These are phyloP conservation scores for Lithobates pipiens DNA, from an alignment of 2,797 vertebrate genomes.

Conservation along the genomic window DNA sequence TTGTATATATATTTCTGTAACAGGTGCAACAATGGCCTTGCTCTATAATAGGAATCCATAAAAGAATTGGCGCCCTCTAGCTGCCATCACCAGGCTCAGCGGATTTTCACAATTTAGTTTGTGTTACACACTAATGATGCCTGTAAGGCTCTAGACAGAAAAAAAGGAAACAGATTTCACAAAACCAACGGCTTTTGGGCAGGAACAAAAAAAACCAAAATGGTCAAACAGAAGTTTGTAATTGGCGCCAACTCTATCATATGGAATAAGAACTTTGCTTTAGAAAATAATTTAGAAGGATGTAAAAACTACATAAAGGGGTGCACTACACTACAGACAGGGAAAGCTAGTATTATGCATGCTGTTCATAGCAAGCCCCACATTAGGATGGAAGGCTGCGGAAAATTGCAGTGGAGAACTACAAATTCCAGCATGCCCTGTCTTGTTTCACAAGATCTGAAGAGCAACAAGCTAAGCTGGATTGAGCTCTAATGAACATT, in stretches of 20 bases:
- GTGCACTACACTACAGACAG: too few species aligned
- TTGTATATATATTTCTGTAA: background rate
- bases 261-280: too few species aligned
- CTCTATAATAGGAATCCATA: background rate
- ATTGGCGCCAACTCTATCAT: background rate
- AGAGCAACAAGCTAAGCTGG: too few species aligned
- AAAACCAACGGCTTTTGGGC: background rate
- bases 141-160: background rate
- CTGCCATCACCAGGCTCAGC: background rate
- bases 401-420: background rate
- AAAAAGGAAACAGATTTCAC: conserved; percentile 11
- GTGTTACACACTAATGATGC: background rate
- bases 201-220: background rate
- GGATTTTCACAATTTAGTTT: background rate
- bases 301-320: too few species aligned
- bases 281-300: too few species aligned
- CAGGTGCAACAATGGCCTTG: background rate
- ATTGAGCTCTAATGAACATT: too few species aligned
- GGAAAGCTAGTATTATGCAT: too few species aligned
- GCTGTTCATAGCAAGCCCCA: too few species aligned
- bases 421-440: background rate
- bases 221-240: background rate
- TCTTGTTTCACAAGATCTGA: too few species aligned
- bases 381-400: too few species aligned
- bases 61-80: conserved; percentile 35